Evolutionary conservation across 1,140 invertebrate species (phyloP).

Genomic region (Dinothrombium tinctorium): DNA sequence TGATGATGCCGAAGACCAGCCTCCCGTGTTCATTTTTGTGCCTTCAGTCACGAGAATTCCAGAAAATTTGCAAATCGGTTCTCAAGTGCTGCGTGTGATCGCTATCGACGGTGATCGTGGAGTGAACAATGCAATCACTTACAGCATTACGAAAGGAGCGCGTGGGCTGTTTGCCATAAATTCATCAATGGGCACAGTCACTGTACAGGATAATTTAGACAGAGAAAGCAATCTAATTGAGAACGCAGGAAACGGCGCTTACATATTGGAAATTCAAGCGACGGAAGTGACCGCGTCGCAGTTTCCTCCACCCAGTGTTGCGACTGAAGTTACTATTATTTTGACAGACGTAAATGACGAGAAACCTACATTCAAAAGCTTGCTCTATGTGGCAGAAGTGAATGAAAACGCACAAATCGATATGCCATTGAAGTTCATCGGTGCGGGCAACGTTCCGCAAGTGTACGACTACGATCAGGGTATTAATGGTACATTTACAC

Average conservation of each 20-base stretch:
- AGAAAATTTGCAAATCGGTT: constrained; percentile 54
- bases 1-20: constrained; percentile 66
- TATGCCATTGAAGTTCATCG: constrained; percentile 63
- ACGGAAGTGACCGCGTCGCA: constrained; percentile 32
- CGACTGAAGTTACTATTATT: constrained; percentile 72
- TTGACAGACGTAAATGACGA: constrained; percentile 88
- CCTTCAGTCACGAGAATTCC: constrained; percentile 60
- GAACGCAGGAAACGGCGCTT: constrained; percentile 46
- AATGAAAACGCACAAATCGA: constrained; percentile 73
- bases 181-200: constrained; percentile 46
- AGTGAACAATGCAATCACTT: constrained; percentile 62
- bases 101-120: constrained; percentile 76
- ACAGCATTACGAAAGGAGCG: constrained; percentile 40
- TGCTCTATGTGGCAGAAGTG: constrained; percentile 58
- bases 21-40: constrained; percentile 63
- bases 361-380: constrained; percentile 52
- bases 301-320: constrained; percentile 40
- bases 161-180: constrained; percentile 43
- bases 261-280: constrained; percentile 58
- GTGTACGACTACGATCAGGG: constrained; percentile 30
- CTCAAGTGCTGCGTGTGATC: constrained; percentile 42
- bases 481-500: constrained; percentile 66
- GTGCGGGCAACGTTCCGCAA: constrained; percentile 26
- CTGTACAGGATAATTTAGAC: constrained; percentile 46
- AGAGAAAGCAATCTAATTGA: constrained; percentile 29